phyloP scores from a whole-genome alignment of 2,113 vertebrate genomes.

The Phyllopteryx taeniolatus region DNA sequence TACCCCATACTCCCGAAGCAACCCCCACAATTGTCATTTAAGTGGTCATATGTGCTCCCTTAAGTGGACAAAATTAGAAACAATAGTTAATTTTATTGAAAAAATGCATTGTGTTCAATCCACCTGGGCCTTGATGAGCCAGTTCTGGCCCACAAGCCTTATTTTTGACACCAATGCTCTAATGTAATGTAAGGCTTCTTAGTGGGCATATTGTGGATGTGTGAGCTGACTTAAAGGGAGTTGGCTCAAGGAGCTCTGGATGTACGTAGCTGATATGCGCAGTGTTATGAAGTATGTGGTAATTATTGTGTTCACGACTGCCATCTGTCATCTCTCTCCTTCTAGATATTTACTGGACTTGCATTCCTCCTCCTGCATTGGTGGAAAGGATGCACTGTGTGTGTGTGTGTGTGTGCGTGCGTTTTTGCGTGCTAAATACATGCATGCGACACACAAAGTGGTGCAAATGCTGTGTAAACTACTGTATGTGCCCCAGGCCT shows the following conservation, averaged over 20 bases:
- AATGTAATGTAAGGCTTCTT: constrained; percentile 10
- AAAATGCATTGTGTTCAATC: too few relatives aligned
- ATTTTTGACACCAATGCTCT: neutral
- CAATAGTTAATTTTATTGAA: too few relatives aligned
- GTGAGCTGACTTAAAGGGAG: constrained; percentile 46
- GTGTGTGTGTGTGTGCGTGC: constrained; percentile 2
- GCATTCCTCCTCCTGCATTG: constrained; percentile 61
- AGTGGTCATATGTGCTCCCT: too few relatives aligned
- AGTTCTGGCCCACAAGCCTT: too few relatives aligned
- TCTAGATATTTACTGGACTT: constrained; percentile 68
- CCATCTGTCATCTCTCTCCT: constrained; percentile 72
- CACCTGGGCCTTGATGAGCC: too few relatives aligned
- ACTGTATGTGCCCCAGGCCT: constrained; percentile 43
- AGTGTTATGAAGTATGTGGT: constrained; percentile 72
- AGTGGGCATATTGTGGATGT: constrained; percentile 36
- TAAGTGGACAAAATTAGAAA: too few relatives aligned
- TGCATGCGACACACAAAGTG: constrained; percentile 30
- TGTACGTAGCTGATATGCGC: constrained; percentile 59
- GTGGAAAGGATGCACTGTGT: constrained; percentile 54
- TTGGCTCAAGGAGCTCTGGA: constrained; percentile 55
- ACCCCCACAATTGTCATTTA: too few relatives aligned
- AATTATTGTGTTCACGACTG: constrained; percentile 73
- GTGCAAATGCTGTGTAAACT: constrained; percentile 39
- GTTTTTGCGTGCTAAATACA: constrained; percentile 11
- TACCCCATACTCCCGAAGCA: too few relatives aligned